Evolutionary conservation across 2,797 vertebrate species (phyloP), one percentile per base, ranked within the genome.

Genomic region (Crenichthys baileyi): DNA sequence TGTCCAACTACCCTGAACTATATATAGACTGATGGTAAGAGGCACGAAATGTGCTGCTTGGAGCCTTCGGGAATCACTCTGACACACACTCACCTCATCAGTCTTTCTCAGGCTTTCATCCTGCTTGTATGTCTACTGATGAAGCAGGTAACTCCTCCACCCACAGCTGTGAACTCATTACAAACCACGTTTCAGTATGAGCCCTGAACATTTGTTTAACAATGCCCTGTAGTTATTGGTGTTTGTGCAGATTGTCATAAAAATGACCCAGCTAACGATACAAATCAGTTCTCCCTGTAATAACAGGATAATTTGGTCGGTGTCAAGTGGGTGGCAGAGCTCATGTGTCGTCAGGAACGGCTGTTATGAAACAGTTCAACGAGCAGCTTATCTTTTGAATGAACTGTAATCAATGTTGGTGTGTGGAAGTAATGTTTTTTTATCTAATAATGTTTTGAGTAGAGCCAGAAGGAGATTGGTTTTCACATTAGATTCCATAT

Each of bases 21-120:
- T 88, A 90, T 92, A 88, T 92, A 91, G 82, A 48, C 78, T 41
- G 75, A 82, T 73, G 67, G 81, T 16, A 51, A 75, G 72, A 73
- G 75, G 61, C 53, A 48, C 72, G 74, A 83, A 56, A 80, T 78
- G 73, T 77, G 77, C 87, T 85, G 80, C 76, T 79, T 60, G 44
- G 71, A 81, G 79, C 81, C 83, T 53, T 80, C 68, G 85, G 79
- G 79, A 89, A 87, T 88, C n/a, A 72, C 71, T 80, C 65, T 81
- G 82, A 82, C 83, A 89, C 75, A 29, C 79, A 72, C 76, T 68
- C 60, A 58, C 67, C 70, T 29, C 77, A 83, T 87, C 81, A 78
- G 73, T 76, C 83, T 44, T 29, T 41, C 41, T 86, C 81, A 79
- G 72, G 77, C 83, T 41, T 29, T 36, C 48, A 70, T 75, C 73